These are phyloP conservation scores for Trissolcus japonicus DNA, from an alignment of 2,888 invertebrate genomes.

Conservation along the genomic window DNA sequence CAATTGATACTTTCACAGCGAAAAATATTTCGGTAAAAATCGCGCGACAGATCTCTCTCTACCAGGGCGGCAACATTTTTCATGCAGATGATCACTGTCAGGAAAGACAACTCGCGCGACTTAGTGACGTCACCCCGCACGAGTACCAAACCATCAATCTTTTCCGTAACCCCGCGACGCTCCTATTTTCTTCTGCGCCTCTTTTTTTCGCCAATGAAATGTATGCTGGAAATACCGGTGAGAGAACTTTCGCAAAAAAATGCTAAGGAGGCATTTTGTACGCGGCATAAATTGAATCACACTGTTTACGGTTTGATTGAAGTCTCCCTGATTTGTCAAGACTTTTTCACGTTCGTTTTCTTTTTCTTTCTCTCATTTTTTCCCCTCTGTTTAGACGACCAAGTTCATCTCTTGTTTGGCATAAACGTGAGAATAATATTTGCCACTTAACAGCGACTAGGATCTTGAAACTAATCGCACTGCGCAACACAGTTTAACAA, in stretches of 20 bases:
- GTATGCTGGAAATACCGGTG: conserved; percentile 24
- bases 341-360: conserved; percentile 3
- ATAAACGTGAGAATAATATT: conserved; percentile 22
- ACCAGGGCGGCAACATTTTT: conserved; percentile 42
- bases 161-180: conserved; percentile 19
- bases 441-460: conserved; percentile 29
- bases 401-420: not conserved
- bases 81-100: conserved; percentile 55
- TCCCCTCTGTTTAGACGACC: not conserved
- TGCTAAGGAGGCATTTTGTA: conserved; percentile 41
- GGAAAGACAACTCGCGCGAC: conserved; percentile 49
- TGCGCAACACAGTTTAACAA: conserved; percentile 33
- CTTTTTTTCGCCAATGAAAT: conserved; percentile 35
- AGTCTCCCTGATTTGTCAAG: conserved; percentile 25
- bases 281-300: conserved; percentile 38
- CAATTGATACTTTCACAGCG: conserved; percentile 51
- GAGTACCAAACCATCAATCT: conserved; percentile 48
- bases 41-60: conserved; percentile 22
- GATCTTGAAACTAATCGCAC: conserved; percentile 35
- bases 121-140: conserved; percentile 49
- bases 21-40: conserved; percentile 50
- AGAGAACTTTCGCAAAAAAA: conserved; percentile 31
- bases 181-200: conserved; percentile 8
- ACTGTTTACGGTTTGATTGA: conserved; percentile 35
- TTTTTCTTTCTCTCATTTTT: not conserved